Percentiles rank a stretch among this genome's conserved stretches.
Conservation (phyloP, 2,113 vertebrate genomes). For the Emydura subglobosa region DNA sequence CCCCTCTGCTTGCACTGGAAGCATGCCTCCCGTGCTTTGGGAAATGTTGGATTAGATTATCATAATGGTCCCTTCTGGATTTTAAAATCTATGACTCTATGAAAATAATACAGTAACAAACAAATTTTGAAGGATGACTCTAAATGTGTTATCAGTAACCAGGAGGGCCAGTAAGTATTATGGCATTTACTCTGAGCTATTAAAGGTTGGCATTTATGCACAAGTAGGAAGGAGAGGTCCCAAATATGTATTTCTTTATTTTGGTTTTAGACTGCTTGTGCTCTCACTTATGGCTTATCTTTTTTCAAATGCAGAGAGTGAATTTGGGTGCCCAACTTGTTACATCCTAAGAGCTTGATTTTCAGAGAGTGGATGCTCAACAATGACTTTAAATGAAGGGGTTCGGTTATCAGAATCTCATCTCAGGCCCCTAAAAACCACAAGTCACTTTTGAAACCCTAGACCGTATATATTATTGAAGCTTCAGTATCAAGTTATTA, state of each 20-base stretch:
- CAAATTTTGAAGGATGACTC: neutral
- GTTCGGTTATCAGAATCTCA: neutral
- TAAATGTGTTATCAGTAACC: neutral
- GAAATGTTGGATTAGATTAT: neutral
- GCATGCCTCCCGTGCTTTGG: neutral
- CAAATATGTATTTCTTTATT: neutral
- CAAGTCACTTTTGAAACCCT: neutral
- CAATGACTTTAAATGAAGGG: neutral
- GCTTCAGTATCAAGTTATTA: neutral
- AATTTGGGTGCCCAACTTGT: neutral
- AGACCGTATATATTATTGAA: neutral
- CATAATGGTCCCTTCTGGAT: neutral
- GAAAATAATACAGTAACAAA: neutral
- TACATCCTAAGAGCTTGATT: neutral
- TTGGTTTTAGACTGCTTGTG: neutral
- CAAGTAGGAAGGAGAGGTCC: neutral
- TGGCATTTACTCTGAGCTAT: neutral
- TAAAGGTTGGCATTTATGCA: neutral
- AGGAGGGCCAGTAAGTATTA: neutral
- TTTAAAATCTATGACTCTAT: neutral
- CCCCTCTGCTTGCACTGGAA: neutral
- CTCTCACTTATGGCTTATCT: neutral
- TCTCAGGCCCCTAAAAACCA: neutral
- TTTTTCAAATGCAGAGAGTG: neutral
- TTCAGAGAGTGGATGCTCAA: neutral